Conservation (phyloP, 2,113 vertebrate species). For the Dicentrarchus labrax region DNA sequence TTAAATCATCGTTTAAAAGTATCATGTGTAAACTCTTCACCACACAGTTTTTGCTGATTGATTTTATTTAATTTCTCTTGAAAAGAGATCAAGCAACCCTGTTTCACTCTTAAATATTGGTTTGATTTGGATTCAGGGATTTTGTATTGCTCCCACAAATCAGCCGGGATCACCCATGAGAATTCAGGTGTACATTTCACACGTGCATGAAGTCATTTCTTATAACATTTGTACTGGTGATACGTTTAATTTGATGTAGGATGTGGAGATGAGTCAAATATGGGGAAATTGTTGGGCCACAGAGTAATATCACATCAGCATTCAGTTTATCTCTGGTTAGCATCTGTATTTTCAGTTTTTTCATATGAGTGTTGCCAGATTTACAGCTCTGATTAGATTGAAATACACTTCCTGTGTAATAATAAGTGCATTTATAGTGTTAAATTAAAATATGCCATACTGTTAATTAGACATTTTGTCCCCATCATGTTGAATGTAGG, state of each 20-base stretch:
- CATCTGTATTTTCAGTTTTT: conserved; percentile 8
- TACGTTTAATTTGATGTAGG: background rate
- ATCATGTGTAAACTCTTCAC: background rate
- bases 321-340: conserved; percentile 25
- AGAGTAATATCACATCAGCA: conserved; percentile 5
- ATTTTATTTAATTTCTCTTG: conserved; percentile 24
- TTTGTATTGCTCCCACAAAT: background rate
- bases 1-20: background rate
- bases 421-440: background rate
- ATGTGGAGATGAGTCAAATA: background rate
- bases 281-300: background rate
- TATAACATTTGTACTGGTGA: background rate
- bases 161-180: background rate
- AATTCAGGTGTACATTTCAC: background rate
- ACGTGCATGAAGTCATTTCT: background rate
- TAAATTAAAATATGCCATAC: too few relatives aligned
- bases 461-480: background rate
- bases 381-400: background rate
- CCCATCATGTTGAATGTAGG: background rate
- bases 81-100: background rate
- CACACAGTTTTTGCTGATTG: background rate
- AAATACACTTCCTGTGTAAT: background rate
- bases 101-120: conserved; percentile 22
- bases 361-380: background rate
- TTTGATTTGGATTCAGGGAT: conserved; percentile 16